Evolutionary conservation across 2,888 invertebrate genomes (phyloP).

Genomic region (Sialis fuliginosa): DNA sequence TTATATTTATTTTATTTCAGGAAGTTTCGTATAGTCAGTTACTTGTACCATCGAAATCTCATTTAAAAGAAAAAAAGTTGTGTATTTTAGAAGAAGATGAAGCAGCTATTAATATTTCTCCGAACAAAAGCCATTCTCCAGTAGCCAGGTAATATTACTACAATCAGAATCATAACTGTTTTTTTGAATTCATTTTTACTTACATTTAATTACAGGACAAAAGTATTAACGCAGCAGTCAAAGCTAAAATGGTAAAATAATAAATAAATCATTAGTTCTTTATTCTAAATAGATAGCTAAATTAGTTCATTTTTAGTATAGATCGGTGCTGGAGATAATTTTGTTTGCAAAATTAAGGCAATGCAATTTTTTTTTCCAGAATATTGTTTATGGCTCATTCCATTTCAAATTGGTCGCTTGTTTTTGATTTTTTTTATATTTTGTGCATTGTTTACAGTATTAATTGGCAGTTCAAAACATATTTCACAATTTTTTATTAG

Average conservation of each 20-base stretch:
- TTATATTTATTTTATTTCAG: constrained; percentile 17
- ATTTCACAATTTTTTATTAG: too few relatives aligned
- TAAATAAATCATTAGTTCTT: constrained; percentile 8
- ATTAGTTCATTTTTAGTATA: too few relatives aligned
- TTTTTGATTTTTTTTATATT: too few relatives aligned
- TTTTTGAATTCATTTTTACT: constrained; percentile 16
- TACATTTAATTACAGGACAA: constrained; percentile 57
- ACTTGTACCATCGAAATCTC: constrained; percentile 54
- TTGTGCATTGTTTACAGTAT: too few relatives aligned
- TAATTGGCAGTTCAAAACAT: too few relatives aligned
- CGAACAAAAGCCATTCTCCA: neutral
- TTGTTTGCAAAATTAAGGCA: too few relatives aligned
- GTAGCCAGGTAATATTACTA: neutral
- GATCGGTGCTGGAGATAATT: too few relatives aligned
- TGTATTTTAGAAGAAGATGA: constrained; percentile 19
- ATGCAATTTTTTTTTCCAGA: too few relatives aligned
- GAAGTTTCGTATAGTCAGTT: constrained; percentile 80
- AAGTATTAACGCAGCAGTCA: constrained; percentile 70
- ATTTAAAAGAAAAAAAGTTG: constrained; percentile 26
- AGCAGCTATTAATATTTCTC: neutral
- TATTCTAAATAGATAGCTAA: neutral
- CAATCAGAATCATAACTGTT: neutral
- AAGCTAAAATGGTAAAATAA: constrained; percentile 65
- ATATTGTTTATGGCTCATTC: too few relatives aligned
- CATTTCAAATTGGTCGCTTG: too few relatives aligned